Evolutionary conservation across 64 coral and sea anemone species (phyloP).

Genomic region (Trachythela sp.): DNA sequence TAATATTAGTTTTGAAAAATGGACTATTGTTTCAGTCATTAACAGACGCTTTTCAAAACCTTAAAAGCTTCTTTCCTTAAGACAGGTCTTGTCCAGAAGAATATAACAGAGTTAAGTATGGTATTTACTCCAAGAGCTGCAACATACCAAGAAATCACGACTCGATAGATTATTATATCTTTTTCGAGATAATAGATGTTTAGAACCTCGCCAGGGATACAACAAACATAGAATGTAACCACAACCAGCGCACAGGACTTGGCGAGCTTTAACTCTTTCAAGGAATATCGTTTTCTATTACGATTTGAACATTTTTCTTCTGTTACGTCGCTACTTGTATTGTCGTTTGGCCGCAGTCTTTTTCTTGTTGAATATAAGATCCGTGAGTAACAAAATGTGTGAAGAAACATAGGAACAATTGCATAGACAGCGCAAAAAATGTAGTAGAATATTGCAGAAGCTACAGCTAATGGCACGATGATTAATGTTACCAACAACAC

Average conservation of each 20-base stretch:
- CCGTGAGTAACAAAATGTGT: too few species aligned
- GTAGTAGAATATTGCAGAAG: too few species aligned
- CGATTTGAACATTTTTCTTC: neutral
- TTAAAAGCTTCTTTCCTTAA: neutral
- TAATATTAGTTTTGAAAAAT: neutral
- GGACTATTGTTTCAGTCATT: slow-evolving; percentile 21
- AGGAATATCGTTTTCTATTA: neutral
- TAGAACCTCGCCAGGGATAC: neutral
- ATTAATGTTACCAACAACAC: too few species aligned
- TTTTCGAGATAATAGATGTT: too few species aligned
- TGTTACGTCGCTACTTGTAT: too few species aligned
- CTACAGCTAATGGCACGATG: too few species aligned
- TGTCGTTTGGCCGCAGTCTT: too few species aligned
- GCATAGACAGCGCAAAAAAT: too few species aligned
- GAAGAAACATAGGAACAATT: too few species aligned
- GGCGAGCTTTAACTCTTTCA: neutral
- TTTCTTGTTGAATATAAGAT: too few species aligned
- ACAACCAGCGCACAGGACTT: neutral
- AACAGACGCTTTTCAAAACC: neutral
- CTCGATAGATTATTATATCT: too few species aligned
- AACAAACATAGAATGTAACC: neutral
- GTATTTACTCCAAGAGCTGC: neutral
- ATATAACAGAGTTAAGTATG: neutral
- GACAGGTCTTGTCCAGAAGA: neutral
- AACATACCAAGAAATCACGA: neutral